Conservation (phyloP, 1,140 invertebrate species). For the Solen grandis region DNA sequence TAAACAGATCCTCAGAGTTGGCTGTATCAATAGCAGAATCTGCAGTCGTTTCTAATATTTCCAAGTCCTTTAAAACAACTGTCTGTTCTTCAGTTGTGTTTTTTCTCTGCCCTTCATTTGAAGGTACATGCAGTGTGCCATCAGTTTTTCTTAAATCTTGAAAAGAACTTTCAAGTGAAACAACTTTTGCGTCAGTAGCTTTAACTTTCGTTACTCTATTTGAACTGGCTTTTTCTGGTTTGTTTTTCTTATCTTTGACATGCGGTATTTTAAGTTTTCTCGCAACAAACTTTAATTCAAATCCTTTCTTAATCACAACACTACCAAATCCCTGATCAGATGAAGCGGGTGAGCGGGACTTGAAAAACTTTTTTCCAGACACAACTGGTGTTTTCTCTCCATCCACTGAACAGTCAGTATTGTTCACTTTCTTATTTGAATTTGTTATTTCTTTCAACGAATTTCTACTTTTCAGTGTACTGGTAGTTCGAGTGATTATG, state of each 20-base stretch:
- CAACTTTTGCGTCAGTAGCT: background rate
- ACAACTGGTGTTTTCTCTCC: slow-evolving; percentile 2
- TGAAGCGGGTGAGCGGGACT: slow-evolving; percentile 25
- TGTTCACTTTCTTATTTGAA: too few relatives aligned
- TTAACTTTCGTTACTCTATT: slow-evolving; percentile 26
- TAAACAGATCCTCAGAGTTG: slow-evolving; percentile 40
- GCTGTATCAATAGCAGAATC: slow-evolving; percentile 37
- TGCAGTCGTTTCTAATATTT: background rate
- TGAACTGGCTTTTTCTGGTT: background rate
- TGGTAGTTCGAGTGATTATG: too few relatives aligned
- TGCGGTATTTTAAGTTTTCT: slow-evolving; percentile 2
- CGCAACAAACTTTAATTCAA: slow-evolving; percentile 49
- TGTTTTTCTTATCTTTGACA: background rate
- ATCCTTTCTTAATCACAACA: slow-evolving; percentile 50
- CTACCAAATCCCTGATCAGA: slow-evolving; percentile 38
- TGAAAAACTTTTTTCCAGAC: slow-evolving; percentile 42
- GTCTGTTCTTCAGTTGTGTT: background rate
- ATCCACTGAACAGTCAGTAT: too few relatives aligned
- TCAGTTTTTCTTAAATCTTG: too few relatives aligned
- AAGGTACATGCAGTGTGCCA: background rate
- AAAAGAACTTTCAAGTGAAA: too few relatives aligned
- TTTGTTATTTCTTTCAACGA: too few relatives aligned
- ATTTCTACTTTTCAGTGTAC: too few relatives aligned
- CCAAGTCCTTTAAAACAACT: background rate
- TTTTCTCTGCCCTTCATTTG: background rate